Evolutionary conservation across 2,797 vertebrate genomes (phyloP).

Genomic region (Tapera naevia): DNA sequence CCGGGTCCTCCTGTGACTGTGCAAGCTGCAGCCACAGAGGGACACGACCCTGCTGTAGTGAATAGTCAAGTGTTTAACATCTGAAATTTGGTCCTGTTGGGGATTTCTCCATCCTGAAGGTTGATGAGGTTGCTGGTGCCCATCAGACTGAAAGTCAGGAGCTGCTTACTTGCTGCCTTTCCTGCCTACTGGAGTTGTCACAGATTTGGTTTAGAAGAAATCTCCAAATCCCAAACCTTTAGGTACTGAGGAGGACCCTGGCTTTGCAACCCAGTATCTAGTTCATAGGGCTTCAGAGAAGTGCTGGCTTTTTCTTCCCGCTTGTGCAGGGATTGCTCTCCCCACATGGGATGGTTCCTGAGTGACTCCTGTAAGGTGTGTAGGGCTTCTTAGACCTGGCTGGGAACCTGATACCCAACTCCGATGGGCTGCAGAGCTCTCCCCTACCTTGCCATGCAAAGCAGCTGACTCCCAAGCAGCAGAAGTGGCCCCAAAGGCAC

Average conservation of each 20-base stretch:
- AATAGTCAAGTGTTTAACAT: neutral
- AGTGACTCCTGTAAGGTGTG: neutral
- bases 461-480: neutral
- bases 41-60: rapidly evolving
- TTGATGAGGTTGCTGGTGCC: neutral
- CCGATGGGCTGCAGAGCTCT: neutral
- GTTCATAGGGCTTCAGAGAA: neutral
- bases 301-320: neutral
- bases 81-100: neutral
- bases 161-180: neutral
- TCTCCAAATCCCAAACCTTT: neutral
- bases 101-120: neutral
- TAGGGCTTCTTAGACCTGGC: neutral
- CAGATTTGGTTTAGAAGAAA: neutral
- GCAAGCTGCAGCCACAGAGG: neutral
- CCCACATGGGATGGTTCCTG: neutral
- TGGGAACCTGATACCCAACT: neutral
- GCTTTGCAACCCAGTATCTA: neutral
- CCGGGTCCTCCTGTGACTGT: neutral
- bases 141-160: neutral
- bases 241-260: neutral
- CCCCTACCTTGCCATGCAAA: neutral
- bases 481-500: neutral
- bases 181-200: neutral
- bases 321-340: rapidly evolving